Conservation (phyloP, 2,113 vertebrate species). For the Labrus mixtus region DNA sequence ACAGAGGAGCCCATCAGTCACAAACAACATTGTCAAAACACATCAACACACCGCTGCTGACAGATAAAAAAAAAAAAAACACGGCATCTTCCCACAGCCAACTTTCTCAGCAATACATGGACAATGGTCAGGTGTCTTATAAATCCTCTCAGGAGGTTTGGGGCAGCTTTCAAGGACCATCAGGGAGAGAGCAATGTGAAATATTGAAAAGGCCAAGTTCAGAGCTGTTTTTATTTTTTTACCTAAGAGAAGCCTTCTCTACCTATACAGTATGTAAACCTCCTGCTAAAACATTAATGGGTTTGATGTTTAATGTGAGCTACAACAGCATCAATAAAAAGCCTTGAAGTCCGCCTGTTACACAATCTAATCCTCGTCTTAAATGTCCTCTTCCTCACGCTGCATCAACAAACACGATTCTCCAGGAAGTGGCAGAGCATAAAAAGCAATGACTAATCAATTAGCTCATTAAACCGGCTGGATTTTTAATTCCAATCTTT, state of each 20-base stretch:
- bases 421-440: conserved; percentile 24
- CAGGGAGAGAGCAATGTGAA: conserved; percentile 5
- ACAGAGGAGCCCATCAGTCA: conserved; percentile 63
- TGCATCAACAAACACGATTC: conserved; percentile 20
- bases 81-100: conserved; percentile 9
- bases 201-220: conserved; percentile 11
- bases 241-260: neutral
- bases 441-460: conserved; percentile 62
- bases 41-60: conserved; percentile 54
- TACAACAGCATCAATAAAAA: neutral
- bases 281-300: neutral
- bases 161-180: conserved; percentile 36
- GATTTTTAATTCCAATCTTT: conserved; percentile 43
- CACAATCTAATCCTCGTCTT: conserved; percentile 1
- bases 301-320: neutral
- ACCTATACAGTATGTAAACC: neutral
- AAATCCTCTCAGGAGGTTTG: conserved; percentile 31
- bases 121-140: conserved; percentile 19
- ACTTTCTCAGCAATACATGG: conserved; percentile 35
- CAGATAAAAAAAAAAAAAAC: conserved; percentile 27
- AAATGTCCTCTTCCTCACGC: conserved; percentile 2
- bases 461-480: conserved; percentile 50
- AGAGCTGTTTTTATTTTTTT: neutral
- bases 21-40: conserved; percentile 60
- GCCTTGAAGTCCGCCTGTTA: neutral